phyloP scores from a whole-genome alignment of 1,140 invertebrate genomes.

The Drosophila truncata region DNA sequence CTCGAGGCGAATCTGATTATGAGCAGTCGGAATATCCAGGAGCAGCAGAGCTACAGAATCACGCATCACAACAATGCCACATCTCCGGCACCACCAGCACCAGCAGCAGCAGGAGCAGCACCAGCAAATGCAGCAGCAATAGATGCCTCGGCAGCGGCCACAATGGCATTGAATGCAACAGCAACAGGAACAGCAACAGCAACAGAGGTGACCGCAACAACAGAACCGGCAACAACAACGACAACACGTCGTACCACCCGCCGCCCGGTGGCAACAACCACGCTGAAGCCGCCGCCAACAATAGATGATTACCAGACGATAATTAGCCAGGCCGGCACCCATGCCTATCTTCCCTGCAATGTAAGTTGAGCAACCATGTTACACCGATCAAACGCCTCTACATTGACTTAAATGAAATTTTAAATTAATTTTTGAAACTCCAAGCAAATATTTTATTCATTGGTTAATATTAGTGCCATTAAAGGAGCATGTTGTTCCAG shows the following conservation, averaged over 20 bases:
- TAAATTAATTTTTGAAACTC: not conserved
- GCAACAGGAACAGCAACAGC: slow-evolving; percentile 41
- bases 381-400: not conserved
- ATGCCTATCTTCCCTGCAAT: slow-evolving; percentile 94
- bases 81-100: slow-evolving; percentile 9
- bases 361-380: slow-evolving; percentile 85
- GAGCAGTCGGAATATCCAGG: slow-evolving; percentile 73
- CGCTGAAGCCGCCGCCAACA: slow-evolving; percentile 76
- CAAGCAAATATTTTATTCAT: not conserved
- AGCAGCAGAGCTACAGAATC: slow-evolving; percentile 71
- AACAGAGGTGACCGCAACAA: slow-evolving; percentile 16
- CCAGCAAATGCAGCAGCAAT: slow-evolving; percentile 5
- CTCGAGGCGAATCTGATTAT: slow-evolving; percentile 77
- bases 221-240: slow-evolving; percentile 25
- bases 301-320: slow-evolving; percentile 88
- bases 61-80: slow-evolving; percentile 55
- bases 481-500: not conserved
- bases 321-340: slow-evolving; percentile 93
- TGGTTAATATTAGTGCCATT: no score
- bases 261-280: slow-evolving; percentile 67
- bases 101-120: not conserved
- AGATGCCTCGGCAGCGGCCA: slow-evolving; percentile 20
- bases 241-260: slow-evolving; percentile 65
- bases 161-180: slow-evolving; percentile 27
- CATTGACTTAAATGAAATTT: not conserved